Evolutionary conservation across 1,140 invertebrate genomes (phyloP).

Genomic region (Drosophila ananassae): DNA sequence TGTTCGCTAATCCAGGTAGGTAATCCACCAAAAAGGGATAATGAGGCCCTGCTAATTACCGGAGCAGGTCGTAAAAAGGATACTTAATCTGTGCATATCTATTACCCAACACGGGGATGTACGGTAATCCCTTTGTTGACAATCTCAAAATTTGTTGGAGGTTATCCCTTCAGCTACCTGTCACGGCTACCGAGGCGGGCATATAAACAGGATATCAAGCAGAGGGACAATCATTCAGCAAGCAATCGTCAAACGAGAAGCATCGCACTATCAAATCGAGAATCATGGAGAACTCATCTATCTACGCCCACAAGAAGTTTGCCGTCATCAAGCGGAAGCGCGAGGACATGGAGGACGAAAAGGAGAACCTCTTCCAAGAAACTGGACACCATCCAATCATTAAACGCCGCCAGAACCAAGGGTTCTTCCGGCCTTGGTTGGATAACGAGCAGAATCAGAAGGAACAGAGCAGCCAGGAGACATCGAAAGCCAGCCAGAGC

Average conservation of each 20-base stretch:
- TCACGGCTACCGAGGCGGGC: background rate
- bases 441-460: slow-evolving; percentile 45
- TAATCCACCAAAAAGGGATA: slow-evolving; percentile 39
- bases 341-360: slow-evolving; percentile 39
- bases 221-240: slow-evolving; percentile 41
- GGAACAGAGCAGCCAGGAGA: background rate
- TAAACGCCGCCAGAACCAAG: slow-evolving; percentile 47
- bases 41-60: slow-evolving; percentile 38
- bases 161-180: slow-evolving; percentile 47
- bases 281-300: slow-evolving; percentile 28
- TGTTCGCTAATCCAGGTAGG: slow-evolving; percentile 25
- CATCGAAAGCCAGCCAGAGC: background rate
- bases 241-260: slow-evolving; percentile 51
- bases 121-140: slow-evolving; percentile 65
- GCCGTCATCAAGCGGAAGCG: slow-evolving; percentile 52
- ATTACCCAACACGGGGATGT: slow-evolving; percentile 54
- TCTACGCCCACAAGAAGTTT: slow-evolving; percentile 62
- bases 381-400: background rate
- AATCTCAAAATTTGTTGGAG: slow-evolving; percentile 5
- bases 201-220: slow-evolving; percentile 69
- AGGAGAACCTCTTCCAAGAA: slow-evolving; percentile 20
- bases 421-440: slow-evolving; percentile 64
- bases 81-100: slow-evolving; percentile 8
- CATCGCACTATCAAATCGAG: slow-evolving; percentile 10
- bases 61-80: slow-evolving; percentile 48